phyloP scores from a whole-genome alignment of 2,797 vertebrate species.

The Balearica regulorum region DNA sequence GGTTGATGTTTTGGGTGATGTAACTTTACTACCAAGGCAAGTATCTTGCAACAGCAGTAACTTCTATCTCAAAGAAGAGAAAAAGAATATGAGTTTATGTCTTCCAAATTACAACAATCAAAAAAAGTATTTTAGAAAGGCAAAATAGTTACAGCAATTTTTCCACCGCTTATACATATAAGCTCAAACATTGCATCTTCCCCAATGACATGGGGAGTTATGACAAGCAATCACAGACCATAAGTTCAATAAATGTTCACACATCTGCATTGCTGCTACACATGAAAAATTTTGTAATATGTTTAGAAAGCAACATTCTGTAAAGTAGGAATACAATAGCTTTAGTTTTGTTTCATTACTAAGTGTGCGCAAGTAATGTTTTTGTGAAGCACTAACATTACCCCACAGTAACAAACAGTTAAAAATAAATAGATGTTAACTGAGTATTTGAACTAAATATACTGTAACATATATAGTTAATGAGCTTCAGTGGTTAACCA shows the following conservation, averaged over 20 bases:
- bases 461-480: not conserved
- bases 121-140: not conserved
- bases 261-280: not conserved
- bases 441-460: not conserved
- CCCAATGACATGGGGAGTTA: not conserved
- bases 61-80: not conserved
- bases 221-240: not conserved
- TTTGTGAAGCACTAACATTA: not conserved
- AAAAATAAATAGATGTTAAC: not conserved
- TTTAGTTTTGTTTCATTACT: not conserved
- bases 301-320: not conserved
- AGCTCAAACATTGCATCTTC: not conserved
- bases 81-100: not conserved
- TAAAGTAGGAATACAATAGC: not conserved
- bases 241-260: not conserved
- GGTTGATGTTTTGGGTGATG: not conserved
- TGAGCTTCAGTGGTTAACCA: conserved; percentile 11
- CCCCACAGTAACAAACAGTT: not conserved
- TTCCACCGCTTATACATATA: not conserved
- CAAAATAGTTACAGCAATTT: not conserved
- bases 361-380: not conserved
- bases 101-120: not conserved
- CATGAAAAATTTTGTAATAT: not conserved
- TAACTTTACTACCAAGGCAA: not conserved
- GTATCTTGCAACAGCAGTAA: not conserved